Evolutionary conservation across 2,113 vertebrate genomes (phyloP), one percentile per base, ranked within the genome.

Genomic region (Cavia porcellus): DNA sequence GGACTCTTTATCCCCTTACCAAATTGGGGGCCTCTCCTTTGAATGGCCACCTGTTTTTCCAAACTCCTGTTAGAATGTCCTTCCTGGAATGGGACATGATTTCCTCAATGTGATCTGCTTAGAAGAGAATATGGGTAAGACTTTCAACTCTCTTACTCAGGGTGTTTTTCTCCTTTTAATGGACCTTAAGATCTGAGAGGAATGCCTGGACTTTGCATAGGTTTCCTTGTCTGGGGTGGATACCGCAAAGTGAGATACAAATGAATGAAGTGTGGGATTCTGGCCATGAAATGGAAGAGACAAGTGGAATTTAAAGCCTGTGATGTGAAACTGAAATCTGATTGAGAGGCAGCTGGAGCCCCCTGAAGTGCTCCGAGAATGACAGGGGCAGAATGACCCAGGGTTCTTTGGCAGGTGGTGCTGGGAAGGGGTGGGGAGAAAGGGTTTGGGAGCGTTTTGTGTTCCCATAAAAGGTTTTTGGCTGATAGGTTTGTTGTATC

Each of bases 401-500:
- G 75, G 47, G 22, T 75, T 92, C 35, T 82, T 79, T 0, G 11
- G 92, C 42, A 68, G 32, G 61, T 50, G 47, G 9, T 70, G 45
- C n/a, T 55, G 77, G 32, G 79, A 47, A 64, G 84, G 35, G 75
- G 75, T 79, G 75, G 10, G 50, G 47, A 52, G 68, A 57, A 32
- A 68, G 94, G 81, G 28, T 59, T 38, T 50, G 72, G 70, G 85
- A 97, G 89, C 79, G 82, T 96, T 96, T 83, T 96, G 94, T 86
- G 92, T 92, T 90, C 22, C 94, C 5, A 32, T 97, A 87, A 98
- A 92, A 96, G 97, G 96, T 35, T 98, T 95, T 96, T 88, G 88
- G 93, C 28, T 64, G 88, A 74, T 96, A 96, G 80, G 75, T 80
- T 95, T 80, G 66, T 61, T 81, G 77, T 57, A 89, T 86, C 94